Base-by-base conservation (phyloP, 2,888 invertebrate genomes). In the Cyaniris semiargus region DNA sequence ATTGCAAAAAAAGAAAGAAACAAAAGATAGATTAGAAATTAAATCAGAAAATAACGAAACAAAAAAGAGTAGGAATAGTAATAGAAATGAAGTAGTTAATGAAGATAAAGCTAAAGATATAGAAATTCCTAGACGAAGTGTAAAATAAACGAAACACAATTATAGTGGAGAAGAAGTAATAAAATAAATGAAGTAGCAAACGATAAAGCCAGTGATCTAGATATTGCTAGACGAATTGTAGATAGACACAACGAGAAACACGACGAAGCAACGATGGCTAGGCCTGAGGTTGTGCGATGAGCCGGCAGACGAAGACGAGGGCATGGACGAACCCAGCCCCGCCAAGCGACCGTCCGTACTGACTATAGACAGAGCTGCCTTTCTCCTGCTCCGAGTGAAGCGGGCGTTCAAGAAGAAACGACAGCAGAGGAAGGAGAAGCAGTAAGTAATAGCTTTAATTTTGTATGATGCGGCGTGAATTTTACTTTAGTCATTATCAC, bases 391-490 rank as follows among this genome's bases (percentile, higher is more conserved):
- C 83, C 95, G 98, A 82, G 98, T 98, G 79, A 98, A 98, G 87
- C 96, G 97, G 86, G 98, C 97, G 66, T 98, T 98, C 91, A 97
- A 97, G 92, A 98, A 97, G 94, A 98, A 98, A 93, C 96, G 97
- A 82, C 96, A 97, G 87, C 97, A 97, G 88, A 95, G 97, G 83
- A 97, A 97, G 87, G 97, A 98, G 80, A 97, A 96, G 94, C 96
- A 96, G 97, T 97, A 88, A 96, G 96, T 76, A 23, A 6, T 53
- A 2, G 34, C 34, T 34, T 34, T n/a, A n/a, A n/a, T n/a, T n/a
- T n/a, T n/a, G n/a, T n/a, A n/a, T n/a, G n/a, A n/a, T n/a, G n/a
- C n/a, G n/a, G n/a, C n/a, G n/a, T n/a, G n/a, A n/a, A n/a, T n/a
- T n/a, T n/a, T n/a, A n/a, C n/a, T n/a, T n/a, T n/a, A n/a, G n/a